Evolutionary conservation across 2,113 vertebrate genomes (phyloP).

Genomic region (Tachycineta bicolor): DNA sequence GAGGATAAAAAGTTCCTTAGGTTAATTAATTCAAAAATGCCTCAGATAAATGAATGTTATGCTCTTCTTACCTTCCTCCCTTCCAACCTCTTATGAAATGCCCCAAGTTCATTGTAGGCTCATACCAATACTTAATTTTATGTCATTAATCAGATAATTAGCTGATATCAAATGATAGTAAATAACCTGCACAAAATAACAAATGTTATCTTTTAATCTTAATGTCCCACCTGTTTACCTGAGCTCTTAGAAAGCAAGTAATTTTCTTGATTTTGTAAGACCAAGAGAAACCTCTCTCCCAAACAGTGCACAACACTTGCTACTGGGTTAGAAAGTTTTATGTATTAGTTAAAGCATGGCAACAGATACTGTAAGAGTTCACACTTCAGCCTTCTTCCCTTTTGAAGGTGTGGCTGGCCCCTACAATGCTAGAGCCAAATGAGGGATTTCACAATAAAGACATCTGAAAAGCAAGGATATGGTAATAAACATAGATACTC

Average conservation of each 20-base stretch:
- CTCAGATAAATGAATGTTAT: background rate
- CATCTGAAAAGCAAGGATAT: background rate
- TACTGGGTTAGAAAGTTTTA: background rate
- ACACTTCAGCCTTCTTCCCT: background rate
- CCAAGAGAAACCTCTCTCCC: background rate
- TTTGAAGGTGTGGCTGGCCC: background rate
- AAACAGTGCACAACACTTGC: background rate
- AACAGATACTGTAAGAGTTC: background rate
- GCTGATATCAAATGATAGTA: background rate
- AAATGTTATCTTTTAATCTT: background rate
- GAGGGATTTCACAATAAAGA: background rate
- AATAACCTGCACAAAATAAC: background rate
- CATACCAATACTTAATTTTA: background rate
- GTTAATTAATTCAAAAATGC: background rate
- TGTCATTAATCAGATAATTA: background rate
- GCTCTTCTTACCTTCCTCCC: background rate
- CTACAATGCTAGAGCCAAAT: background rate
- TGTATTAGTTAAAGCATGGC: background rate
- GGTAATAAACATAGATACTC: conserved; percentile 29
- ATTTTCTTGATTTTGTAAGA: background rate
- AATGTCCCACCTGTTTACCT: background rate
- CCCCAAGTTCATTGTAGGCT: background rate
- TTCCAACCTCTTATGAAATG: background rate
- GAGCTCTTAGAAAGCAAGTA: background rate
- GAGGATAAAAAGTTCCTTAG: background rate